Percentiles rank a stretch among this genome's conserved stretches.
Evolutionary conservation across 2,888 invertebrate species (phyloP).

Genomic region (Diplolepis rosae): DNA sequence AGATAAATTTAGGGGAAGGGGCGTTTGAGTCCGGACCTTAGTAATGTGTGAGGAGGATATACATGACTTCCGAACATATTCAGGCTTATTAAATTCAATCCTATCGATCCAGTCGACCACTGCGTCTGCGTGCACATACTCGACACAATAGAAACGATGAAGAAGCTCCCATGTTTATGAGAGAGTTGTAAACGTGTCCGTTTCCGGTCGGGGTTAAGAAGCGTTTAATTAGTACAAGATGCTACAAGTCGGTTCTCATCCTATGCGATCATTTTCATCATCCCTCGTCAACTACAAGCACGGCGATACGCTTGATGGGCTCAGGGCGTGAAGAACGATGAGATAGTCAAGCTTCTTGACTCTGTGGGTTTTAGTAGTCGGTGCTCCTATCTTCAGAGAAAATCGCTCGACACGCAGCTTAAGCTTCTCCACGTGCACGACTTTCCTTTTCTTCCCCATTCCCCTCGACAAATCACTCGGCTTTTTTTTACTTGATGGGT

Average conservation of each 20-base stretch:
- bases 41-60: neutral
- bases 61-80: conserved; percentile 25
- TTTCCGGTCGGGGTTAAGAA: conserved; percentile 62
- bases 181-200: conserved; percentile 33
- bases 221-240: conserved; percentile 66
- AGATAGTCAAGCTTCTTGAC: conserved; percentile 68
- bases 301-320: conserved; percentile 35
- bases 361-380: conserved; percentile 39
- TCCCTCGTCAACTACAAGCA: conserved; percentile 46
- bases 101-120: conserved; percentile 38
- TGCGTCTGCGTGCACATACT: conserved; percentile 23
- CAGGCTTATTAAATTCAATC: conserved; percentile 43
- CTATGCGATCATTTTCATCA: conserved; percentile 30
- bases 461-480: neutral
- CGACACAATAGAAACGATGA: conserved; percentile 28
- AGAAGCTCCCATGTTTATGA: conserved; percentile 31
- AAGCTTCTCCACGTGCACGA: neutral
- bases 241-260: conserved; percentile 43
- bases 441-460: neutral
- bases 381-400: conserved; percentile 16
- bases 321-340: conserved; percentile 62
- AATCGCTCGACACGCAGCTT: conserved; percentile 19
- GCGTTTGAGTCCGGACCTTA: neutral
- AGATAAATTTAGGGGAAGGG: neutral
- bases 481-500: neutral